phyloP scores from a whole-genome alignment of 2,113 vertebrate species.

The Scophthalmus maximus region DNA sequence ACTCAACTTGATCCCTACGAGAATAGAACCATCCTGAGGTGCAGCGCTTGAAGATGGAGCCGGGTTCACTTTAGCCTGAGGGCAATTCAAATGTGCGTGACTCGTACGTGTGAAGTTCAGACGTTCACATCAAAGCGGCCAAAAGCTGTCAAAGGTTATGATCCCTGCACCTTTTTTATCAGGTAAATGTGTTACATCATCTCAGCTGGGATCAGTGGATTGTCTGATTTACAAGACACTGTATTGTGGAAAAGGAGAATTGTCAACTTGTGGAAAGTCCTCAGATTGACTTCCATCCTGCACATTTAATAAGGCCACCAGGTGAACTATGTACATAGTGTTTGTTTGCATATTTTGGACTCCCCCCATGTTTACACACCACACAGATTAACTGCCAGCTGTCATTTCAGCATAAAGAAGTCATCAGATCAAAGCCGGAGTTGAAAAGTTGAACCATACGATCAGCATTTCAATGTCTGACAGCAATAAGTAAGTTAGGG shows the following conservation, averaged over 20 bases:
- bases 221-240: not conserved
- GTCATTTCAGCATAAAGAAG: not conserved
- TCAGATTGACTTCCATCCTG: not conserved
- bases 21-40: slow-evolving; percentile 6
- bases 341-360: slow-evolving; percentile 10
- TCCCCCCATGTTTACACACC: not conserved
- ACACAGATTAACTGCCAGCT: not conserved
- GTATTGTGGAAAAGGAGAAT: not conserved
- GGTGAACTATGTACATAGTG: not conserved
- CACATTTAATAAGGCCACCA: not conserved
- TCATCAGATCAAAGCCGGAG: not conserved
- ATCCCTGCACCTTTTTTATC: not conserved
- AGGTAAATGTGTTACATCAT: not conserved
- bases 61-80: slow-evolving; percentile 14
- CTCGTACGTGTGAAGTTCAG: not conserved
- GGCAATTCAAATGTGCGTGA: not conserved
- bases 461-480: not conserved
- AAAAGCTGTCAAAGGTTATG: not conserved
- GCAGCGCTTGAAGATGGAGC: not conserved
- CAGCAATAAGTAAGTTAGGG: not conserved
- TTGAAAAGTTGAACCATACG: not conserved
- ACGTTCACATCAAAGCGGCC: slow-evolving; percentile 3
- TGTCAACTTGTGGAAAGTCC: no score
- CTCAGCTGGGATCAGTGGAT: not conserved
- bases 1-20: slow-evolving; percentile 18